A percentile compares a stretch with the other conserved stretches of the same genome.
phyloP scores from a whole-genome alignment of 2,797 vertebrate species.

The Falco cherrug region DNA sequence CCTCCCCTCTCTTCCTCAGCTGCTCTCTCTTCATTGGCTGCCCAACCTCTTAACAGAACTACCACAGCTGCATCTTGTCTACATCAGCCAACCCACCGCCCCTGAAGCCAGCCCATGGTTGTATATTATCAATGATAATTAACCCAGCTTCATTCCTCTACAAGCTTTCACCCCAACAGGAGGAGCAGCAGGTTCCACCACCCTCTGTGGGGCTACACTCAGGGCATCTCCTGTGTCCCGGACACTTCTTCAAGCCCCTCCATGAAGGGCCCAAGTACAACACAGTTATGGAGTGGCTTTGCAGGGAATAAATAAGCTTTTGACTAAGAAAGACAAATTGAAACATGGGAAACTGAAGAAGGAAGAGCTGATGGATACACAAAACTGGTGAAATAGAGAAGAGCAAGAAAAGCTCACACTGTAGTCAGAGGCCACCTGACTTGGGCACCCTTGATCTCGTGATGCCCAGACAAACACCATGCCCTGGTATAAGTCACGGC shows the following conservation, averaged over 20 bases:
- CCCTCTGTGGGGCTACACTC: accelerated
- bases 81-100: too few species aligned
- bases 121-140: too few species aligned
- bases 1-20: too few species aligned
- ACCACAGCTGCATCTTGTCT: too few species aligned
- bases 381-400: not conserved
- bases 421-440: not conserved
- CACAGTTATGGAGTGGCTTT: not conserved
- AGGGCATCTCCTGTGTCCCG: too few species aligned
- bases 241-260: not conserved
- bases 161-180: too few species aligned
- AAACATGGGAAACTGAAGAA: not conserved
- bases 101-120: too few species aligned
- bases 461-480: not conserved
- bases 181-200: not conserved
- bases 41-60: too few species aligned
- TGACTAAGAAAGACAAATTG: not conserved
- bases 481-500: not conserved
- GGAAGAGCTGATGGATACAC: not conserved
- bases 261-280: not conserved
- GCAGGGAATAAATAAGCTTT: not conserved
- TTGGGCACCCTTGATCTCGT: not conserved
- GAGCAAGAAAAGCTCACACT: not conserved
- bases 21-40: too few species aligned
- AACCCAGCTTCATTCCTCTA: too few species aligned